Evolutionary conservation across 2,888 invertebrate species (phyloP).

Genomic region (Papilio protenor): DNA sequence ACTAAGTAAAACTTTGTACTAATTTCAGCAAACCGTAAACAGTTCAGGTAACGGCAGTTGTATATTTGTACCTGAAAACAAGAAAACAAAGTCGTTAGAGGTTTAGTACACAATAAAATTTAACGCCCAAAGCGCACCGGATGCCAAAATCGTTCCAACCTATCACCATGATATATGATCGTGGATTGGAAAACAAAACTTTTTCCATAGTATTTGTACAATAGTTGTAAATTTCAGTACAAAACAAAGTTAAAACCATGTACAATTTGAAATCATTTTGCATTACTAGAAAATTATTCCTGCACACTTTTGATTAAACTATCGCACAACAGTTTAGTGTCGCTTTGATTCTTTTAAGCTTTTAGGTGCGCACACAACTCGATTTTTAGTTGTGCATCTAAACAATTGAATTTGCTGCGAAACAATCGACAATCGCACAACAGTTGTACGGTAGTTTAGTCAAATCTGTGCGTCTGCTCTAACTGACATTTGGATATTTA

Average conservation of each 20-base stretch:
- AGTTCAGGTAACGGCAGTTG: slow-evolving; percentile 36
- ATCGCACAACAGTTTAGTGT: no score
- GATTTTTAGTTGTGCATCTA: no score
- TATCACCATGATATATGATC: slow-evolving; percentile 42
- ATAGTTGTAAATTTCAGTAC: slow-evolving; percentile 38
- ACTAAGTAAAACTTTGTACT: slow-evolving; percentile 18
- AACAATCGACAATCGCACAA: no score
- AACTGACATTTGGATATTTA: no score
- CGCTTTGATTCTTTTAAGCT: no score
- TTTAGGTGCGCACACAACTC: no score
- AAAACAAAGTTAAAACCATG: slow-evolving; percentile 25
- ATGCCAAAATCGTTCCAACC: slow-evolving; percentile 45
- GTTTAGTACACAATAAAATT: slow-evolving; percentile 49
- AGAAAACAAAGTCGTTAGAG: slow-evolving; percentile 69
- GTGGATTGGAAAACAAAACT: slow-evolving; percentile 39
- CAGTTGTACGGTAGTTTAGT: no score
- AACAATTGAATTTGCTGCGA: no score
- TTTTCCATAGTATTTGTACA: slow-evolving; percentile 38
- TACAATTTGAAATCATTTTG: neutral
- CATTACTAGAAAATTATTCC: neutral
- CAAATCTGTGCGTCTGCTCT: no score
- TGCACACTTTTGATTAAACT: no score
- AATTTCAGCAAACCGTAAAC: slow-evolving; percentile 40
- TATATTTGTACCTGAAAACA: slow-evolving; percentile 65
- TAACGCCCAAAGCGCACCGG: slow-evolving; percentile 44